Conservation (phyloP, 2,888 invertebrate genomes). For the Pristionchus maxplancki region DNA sequence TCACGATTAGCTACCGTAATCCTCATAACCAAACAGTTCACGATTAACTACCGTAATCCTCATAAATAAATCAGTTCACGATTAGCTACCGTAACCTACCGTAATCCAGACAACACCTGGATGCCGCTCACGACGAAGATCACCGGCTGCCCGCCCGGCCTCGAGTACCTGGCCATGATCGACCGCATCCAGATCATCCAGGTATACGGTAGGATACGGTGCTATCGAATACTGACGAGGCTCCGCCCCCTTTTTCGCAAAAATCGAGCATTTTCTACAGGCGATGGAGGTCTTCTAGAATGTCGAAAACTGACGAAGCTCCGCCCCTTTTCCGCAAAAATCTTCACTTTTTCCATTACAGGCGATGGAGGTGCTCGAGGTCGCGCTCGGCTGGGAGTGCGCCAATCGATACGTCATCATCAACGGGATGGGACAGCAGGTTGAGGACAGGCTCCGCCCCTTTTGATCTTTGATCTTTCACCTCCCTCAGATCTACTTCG, state of each 20-base stretch:
- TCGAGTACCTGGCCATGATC: slow-evolving; percentile 32
- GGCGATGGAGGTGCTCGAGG: slow-evolving; percentile 62
- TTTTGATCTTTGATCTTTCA: neutral
- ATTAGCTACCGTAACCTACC: neutral
- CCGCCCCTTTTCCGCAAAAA: neutral
- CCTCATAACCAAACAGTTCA: neutral
- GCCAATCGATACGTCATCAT: slow-evolving; percentile 64
- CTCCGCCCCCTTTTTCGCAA: neutral
- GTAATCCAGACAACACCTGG: neutral
- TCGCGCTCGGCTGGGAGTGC: slow-evolving; percentile 64
- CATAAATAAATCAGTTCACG: neutral
- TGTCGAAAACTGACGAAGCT: neutral
- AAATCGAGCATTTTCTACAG: slow-evolving; percentile 29
- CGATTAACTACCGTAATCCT: neutral
- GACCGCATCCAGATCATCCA: slow-evolving; percentile 39
- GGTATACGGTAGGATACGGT: slow-evolving; percentile 16
- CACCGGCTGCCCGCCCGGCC: slow-evolving; percentile 36
- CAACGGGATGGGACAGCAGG: slow-evolving; percentile 64
- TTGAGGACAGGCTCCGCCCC: slow-evolving; percentile 7
- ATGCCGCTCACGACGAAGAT: neutral
- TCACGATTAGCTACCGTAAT: neutral
- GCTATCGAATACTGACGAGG: neutral
- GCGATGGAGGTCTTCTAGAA: slow-evolving; percentile 62
- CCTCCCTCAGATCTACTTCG: slow-evolving; percentile 68
- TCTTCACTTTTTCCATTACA: slow-evolving; percentile 40